These are phyloP conservation scores for Syngnathus scovelli DNA, from an alignment of 2,113 vertebrate species.

Conservation along the genomic window DNA sequence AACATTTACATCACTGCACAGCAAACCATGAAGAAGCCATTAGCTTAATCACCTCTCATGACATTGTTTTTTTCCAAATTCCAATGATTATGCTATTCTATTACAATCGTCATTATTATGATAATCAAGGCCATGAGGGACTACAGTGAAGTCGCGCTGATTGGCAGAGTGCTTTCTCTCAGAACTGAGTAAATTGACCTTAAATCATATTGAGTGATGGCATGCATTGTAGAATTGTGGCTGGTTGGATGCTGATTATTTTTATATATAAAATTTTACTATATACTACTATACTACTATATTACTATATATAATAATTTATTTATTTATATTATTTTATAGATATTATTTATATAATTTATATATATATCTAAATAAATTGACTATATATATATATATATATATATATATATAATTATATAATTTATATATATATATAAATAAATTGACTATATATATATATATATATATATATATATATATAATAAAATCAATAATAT, in stretches of 20 bases:
- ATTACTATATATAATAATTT: no score
- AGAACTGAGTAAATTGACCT: not conserved
- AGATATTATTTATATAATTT: no score
- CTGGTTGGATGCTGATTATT: no score
- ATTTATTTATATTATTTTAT: no score
- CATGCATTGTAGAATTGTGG: not conserved
- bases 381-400: no score
- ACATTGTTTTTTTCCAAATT: constrained; percentile 19
- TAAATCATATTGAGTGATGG: not conserved
- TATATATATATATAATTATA: no score
- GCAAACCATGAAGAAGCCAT: constrained; percentile 12
- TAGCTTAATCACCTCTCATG: constrained; percentile 20
- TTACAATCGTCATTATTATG: not conserved
- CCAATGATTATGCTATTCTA: constrained; percentile 13
- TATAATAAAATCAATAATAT: not conserved
- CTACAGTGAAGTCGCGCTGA: not conserved
- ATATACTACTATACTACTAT: no score
- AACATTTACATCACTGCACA: constrained; percentile 28
- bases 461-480: no score
- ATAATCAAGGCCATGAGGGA: constrained; percentile 6
- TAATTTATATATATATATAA: no score
- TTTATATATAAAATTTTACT: no score
- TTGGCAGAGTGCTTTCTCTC: not conserved
- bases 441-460: no score
- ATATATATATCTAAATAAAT: no score